Conservation (phyloP, 2,888 invertebrate species). For the Eupithecia inturbata region DNA sequence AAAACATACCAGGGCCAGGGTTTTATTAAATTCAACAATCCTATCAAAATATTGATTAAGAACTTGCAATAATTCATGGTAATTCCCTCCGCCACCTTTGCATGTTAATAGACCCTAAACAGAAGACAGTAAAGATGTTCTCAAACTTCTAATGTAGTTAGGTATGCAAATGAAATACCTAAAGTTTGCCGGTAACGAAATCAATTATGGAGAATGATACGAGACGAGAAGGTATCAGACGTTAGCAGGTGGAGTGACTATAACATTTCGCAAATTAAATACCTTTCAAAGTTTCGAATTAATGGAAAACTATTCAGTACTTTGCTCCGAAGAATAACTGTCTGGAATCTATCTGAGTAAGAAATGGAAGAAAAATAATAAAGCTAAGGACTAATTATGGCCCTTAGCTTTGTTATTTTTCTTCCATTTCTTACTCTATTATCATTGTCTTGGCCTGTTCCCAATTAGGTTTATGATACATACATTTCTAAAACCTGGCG, state of each 20-base stretch:
- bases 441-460: too few species aligned
- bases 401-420: too few species aligned
- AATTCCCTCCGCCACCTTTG: slow-evolving; percentile 12
- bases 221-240: slow-evolving; percentile 39
- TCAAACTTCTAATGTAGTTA: slow-evolving; percentile 54
- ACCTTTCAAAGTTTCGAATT: slow-evolving; percentile 20
- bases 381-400: not conserved
- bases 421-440: too few species aligned
- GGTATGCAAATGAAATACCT: slow-evolving; percentile 61
- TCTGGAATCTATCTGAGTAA: not conserved
- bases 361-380: not conserved
- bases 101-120: slow-evolving; percentile 17
- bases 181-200: slow-evolving; percentile 52
- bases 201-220: slow-evolving; percentile 55
- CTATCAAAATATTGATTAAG: not conserved
- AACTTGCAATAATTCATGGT: not conserved
- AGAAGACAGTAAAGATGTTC: slow-evolving; percentile 43
- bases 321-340: not conserved
- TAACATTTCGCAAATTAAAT: slow-evolving; percentile 31
- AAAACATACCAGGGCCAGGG: not conserved
- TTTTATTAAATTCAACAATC: not conserved
- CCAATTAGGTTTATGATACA: too few species aligned
- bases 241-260: slow-evolving; percentile 42
- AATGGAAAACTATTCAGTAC: slow-evolving; percentile 7
- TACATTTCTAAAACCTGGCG: too few species aligned